Base-by-base conservation (phyloP, 2,797 vertebrate species). In the Poecilia wingei region DNA sequence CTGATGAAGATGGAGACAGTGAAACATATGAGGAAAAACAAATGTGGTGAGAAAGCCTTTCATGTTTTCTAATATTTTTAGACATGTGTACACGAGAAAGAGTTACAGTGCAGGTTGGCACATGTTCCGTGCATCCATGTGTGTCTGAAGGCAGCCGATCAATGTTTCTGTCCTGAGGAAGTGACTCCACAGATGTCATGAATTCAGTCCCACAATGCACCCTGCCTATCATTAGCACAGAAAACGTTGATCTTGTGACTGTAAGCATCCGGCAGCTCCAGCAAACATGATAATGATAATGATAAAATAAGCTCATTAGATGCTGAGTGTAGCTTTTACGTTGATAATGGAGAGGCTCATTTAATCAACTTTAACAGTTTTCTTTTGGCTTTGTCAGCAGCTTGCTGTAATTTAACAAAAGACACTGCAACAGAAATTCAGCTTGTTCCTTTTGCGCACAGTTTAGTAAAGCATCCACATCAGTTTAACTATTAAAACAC, bases 121-220 rank as follows among this genome's bases (percentile, higher is more conserved):
- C 46, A 45, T 72, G 66, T 72, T 74, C 74, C 68, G 22, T 53
- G 71, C n/a, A 9, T 33, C 9, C 36, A 46, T 75, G 72, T 64
- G 47, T 59, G 68, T 45, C 46, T 84, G 39, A 47, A 75, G 66
- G 41, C 79, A 78, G 82, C 81, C 69, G 84, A 91, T 94, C 92
- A 77, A 92, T 93, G 89, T 66, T 39, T 86, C 80, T 85, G 74
- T 80, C 70, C 82, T 75, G 59, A 82, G 78, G 79, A 82, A 89
- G 86, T 88, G 82, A 89, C 86, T 90, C 88, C 74, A 86, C 77
- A 82, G 84, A 77, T 88, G 79, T 82, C 16, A 39, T 82, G 77
- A 87, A 90, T 84, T 84, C 80, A 87, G 90, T 88, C 86, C 84
- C 86, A 90, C 82, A 83, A 87, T 89, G 86, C 88, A 87, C 77